phyloP scores from a whole-genome alignment of 2,113 vertebrate genomes.

The Edolisoma coerulescens region DNA sequence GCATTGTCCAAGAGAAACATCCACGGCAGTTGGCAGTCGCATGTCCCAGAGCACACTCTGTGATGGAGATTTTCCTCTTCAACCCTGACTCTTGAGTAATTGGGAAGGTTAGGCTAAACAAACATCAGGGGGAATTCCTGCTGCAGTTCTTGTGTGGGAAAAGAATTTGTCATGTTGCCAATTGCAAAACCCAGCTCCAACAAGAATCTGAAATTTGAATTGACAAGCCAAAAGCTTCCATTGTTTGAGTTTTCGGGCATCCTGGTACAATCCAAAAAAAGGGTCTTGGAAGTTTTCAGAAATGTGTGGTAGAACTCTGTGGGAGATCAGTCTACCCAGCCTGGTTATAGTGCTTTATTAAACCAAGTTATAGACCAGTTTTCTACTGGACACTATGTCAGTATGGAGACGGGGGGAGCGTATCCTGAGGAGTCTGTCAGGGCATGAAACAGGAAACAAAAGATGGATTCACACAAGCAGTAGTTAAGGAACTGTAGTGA shows the following conservation, averaged over 20 bases:
- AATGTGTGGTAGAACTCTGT: neutral
- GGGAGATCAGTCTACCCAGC: neutral
- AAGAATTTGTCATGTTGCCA: neutral
- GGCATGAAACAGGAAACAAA: neutral
- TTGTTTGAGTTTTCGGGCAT: neutral
- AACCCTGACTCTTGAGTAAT: neutral
- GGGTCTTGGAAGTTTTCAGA: neutral
- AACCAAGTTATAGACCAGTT: neutral
- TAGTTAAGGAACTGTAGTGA: neutral
- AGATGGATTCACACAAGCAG: neutral
- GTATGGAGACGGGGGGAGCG: accelerated
- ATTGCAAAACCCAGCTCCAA: neutral
- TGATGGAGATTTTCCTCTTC: neutral
- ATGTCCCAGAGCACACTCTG: neutral
- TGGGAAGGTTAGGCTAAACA: neutral
- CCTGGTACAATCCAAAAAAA: neutral
- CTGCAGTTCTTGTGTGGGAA: neutral
- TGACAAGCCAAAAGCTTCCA: neutral
- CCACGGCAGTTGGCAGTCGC: accelerated
- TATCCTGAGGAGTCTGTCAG: neutral
- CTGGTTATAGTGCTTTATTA: neutral
- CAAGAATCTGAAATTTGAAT: neutral
- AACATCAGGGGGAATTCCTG: neutral
- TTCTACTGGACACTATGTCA: neutral
- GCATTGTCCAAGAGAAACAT: neutral